Percentiles rank a stretch among this genome's conserved stretches.
Evolutionary conservation across 2,888 invertebrate genomes (phyloP).

Genomic region (Heliconius erato): DNA sequence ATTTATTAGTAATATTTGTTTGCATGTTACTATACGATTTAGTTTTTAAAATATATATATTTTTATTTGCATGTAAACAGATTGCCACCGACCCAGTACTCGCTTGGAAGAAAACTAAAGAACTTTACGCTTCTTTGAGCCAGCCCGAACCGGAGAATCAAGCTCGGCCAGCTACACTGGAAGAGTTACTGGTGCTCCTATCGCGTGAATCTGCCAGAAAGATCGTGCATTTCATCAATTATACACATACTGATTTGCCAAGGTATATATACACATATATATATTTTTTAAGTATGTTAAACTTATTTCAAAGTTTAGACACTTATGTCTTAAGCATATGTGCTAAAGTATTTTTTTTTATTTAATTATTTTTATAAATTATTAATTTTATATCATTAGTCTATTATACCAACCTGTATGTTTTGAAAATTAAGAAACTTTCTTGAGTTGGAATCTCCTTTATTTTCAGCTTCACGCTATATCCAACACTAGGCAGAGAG

Average conservation of each 20-base stretch:
- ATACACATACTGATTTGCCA: slow-evolving; percentile 87
- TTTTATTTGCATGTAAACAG: slow-evolving; percentile 68
- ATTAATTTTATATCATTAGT: no score
- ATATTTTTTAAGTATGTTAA: not conserved
- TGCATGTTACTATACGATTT: no score
- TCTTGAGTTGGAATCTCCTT: no score
- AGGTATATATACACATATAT: slow-evolving; percentile 65
- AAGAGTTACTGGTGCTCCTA: slow-evolving; percentile 91
- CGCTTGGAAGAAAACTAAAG: slow-evolving; percentile 90
- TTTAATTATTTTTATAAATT: no score
- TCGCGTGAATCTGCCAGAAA: slow-evolving; percentile 92
- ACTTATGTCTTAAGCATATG: no score
- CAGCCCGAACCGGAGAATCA: slow-evolving; percentile 94
- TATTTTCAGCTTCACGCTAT: no score
- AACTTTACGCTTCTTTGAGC: slow-evolving; percentile 89
- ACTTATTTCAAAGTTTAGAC: no score
- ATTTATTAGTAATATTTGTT: no score
- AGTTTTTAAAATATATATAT: not conserved
- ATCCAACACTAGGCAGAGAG: no score
- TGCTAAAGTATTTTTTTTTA: no score
- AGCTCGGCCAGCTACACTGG: slow-evolving; percentile 91
- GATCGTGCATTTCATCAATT: slow-evolving; percentile 92
- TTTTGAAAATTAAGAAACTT: no score
- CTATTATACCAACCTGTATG: no score
- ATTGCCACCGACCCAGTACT: slow-evolving; percentile 91